Evolutionary conservation across 2,113 vertebrate species (phyloP).

Genomic region (Clinocottus analis): DNA sequence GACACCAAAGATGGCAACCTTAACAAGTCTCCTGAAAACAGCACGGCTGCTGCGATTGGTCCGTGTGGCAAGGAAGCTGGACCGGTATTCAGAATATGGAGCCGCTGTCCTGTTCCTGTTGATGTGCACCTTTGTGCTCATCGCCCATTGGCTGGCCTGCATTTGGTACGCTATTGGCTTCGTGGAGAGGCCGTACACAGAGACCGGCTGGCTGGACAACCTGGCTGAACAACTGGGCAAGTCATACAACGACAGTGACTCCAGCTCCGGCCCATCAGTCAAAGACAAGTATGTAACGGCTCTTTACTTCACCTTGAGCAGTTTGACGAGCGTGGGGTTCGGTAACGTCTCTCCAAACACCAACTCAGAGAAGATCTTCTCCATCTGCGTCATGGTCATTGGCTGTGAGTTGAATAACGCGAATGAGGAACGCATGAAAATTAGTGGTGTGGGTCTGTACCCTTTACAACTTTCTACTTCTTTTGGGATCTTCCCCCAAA

Average conservation of each 20-base stretch:
- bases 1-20: slow-evolving; percentile 82
- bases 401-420: slow-evolving; percentile 89
- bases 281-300: slow-evolving; percentile 98
- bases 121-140: slow-evolving; percentile 94
- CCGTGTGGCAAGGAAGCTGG: slow-evolving; percentile 91
- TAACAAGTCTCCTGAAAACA: slow-evolving; percentile 94
- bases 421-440: neutral
- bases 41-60: slow-evolving; percentile 92
- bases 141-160: slow-evolving; percentile 95
- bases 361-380: slow-evolving; percentile 99
- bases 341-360: slow-evolving; percentile 98
- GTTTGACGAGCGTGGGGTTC: slow-evolving; percentile 96
- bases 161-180: slow-evolving; percentile 96
- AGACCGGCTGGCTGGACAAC: slow-evolving; percentile 97
- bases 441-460: neutral
- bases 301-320: slow-evolving; percentile 99
- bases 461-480: no score
- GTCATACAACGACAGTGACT: slow-evolving; percentile 90
- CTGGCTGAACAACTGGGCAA: slow-evolving; percentile 94
- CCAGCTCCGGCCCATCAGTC: slow-evolving; percentile 90
- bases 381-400: slow-evolving; percentile 99
- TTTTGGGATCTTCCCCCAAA: neutral
- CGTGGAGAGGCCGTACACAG: slow-evolving; percentile 94
- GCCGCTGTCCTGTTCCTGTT: slow-evolving; percentile 92
- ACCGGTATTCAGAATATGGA: slow-evolving; percentile 93